Conservation (phyloP, 2,113 vertebrate genomes). For the Toxostoma redivivum region DNA sequence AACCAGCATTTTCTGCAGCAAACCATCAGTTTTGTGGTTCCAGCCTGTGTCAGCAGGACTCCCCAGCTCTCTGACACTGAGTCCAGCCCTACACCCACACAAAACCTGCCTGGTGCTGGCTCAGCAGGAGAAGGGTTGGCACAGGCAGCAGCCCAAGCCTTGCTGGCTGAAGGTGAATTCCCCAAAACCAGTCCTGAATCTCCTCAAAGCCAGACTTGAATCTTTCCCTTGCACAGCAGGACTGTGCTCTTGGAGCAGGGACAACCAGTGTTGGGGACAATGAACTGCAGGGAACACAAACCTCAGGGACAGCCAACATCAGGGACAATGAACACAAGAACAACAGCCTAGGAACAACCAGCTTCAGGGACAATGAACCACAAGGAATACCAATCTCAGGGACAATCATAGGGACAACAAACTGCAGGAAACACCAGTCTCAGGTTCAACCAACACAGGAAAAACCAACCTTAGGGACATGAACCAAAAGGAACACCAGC, state of each 20-base stretch:
- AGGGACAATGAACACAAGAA: too few species aligned
- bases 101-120: background rate
- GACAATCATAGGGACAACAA: background rate
- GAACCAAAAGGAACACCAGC: background rate
- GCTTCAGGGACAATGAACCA: background rate
- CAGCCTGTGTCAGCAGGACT: background rate
- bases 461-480: background rate
- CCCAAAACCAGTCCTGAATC: background rate
- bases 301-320: too few species aligned
- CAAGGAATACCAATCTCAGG: background rate
- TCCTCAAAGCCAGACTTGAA: background rate
- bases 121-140: background rate
- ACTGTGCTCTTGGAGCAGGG: background rate
- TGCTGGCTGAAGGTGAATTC: background rate
- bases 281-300: accelerated
- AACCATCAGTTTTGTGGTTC: background rate
- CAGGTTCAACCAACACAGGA: background rate
- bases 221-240: background rate
- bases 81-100: background rate
- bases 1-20: background rate
- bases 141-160: background rate
- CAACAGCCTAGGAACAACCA: too few species aligned
- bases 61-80: background rate
- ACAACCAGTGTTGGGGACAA: background rate
- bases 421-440: too few species aligned